These are phyloP conservation scores for Phengaris alcon DNA, from an alignment of 2,888 invertebrate genomes.

Conservation along the genomic window DNA sequence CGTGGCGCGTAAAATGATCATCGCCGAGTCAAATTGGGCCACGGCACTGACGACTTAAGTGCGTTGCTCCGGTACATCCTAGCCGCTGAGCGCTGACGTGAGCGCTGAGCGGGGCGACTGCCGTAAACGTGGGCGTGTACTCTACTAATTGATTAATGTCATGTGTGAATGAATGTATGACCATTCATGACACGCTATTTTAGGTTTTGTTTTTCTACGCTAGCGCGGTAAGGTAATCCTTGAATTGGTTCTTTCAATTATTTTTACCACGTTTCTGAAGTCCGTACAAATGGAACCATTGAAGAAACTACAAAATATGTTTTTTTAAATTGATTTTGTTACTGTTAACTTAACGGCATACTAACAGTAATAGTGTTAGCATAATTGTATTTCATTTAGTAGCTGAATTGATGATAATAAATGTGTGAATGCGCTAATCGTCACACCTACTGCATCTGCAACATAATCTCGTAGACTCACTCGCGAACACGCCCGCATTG, in stretches of 20 bases:
- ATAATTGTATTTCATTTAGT: neutral
- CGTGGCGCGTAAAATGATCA: constrained; percentile 71
- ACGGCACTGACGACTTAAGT: constrained; percentile 52
- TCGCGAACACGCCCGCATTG: constrained; percentile 13
- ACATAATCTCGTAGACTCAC: neutral
- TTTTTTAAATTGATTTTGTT: too few species aligned
- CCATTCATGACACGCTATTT: constrained; percentile 24
- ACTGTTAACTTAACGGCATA: too few species aligned
- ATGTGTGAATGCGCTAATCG: constrained; percentile 18
- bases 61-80: constrained; percentile 56
- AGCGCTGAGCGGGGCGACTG: neutral
- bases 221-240: neutral
- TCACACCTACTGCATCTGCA: constrained; percentile 16
- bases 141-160: constrained; percentile 20
- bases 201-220: constrained; percentile 10
- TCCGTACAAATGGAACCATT: too few species aligned
- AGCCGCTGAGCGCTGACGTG: constrained; percentile 29
- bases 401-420: neutral
- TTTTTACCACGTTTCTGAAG: neutral
- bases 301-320: too few species aligned
- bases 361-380: too few species aligned
- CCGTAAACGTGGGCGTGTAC: constrained; percentile 23
- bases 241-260: neutral
- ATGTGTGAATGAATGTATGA: constrained; percentile 17
- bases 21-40: constrained; percentile 58